Evolutionary conservation across 2,113 vertebrate species (phyloP).

Genomic region (Ameiurus melas): DNA sequence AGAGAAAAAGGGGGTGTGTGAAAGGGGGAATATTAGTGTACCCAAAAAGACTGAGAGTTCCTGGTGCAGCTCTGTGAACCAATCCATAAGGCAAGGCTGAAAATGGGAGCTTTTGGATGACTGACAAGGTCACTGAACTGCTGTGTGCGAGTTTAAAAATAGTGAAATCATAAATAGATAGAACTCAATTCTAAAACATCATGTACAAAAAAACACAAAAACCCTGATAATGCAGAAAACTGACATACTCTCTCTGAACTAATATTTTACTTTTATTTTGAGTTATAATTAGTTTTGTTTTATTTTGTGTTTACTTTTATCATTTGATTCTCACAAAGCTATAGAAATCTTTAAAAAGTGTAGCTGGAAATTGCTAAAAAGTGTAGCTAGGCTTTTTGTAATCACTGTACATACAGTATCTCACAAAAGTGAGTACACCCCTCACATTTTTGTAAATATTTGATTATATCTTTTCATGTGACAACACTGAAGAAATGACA

Average conservation of each 20-base stretch:
- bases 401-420: not conserved
- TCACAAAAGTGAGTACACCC: too few relatives aligned
- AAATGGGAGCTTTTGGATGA: slow-evolving; percentile 19
- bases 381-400: not conserved
- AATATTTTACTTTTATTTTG: not conserved
- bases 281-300: not conserved
- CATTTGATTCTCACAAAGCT: not conserved
- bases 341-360: not conserved
- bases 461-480: too few relatives aligned
- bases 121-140: slow-evolving; percentile 33
- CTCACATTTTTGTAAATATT: too few relatives aligned
- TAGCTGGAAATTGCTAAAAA: not conserved
- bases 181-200: not conserved
- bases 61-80: slow-evolving; percentile 48
- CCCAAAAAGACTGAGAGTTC: slow-evolving; percentile 22
- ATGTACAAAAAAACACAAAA: not conserved
- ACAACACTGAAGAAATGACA: too few relatives aligned
- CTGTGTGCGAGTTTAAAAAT: slow-evolving; percentile 4
- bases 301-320: not conserved
- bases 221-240: not conserved
- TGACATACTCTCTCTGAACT: not conserved
- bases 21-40: not conserved
- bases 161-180: slow-evolving; percentile 30
- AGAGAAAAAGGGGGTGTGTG: slow-evolving; percentile 31
- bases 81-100: slow-evolving; percentile 11